Base-by-base conservation (phyloP, 2,113 vertebrate species). In the Ibidorhyncha struthersii region DNA sequence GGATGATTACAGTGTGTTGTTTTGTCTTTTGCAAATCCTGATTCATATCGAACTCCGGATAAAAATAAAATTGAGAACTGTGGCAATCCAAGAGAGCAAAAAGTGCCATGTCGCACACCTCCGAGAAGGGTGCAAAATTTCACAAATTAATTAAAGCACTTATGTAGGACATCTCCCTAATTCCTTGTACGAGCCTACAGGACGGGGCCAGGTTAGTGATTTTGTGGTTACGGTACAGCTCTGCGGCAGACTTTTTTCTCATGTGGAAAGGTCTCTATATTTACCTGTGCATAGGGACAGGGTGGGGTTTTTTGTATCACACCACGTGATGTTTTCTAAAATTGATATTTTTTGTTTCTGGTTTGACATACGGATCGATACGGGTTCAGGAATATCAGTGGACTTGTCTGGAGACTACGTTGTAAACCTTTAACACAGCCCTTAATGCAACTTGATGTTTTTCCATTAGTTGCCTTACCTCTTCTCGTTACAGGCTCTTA, bases 21-120 rank as follows among this genome's bases (percentile, higher is more conserved):
- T 95, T 96, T 98, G 93, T 97, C 95, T 97, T 97, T 63, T 95
- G 82, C 77, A 85, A 90, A 97, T 90, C 89, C 96, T 96, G 87
- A 95, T 95, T 97, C 67, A 79, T 92, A 95, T 97, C 29, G 11
- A 96, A 87, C 93, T 84, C 65, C 4, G 86, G 78, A 95, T 97
- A 96, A 93, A 97, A 97, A 89, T 88, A 92, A 97, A 96, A 96
- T 63, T 53, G 82, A 95, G 91, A 86, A 86, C 19, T 32, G 89
- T 84, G 89, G 63, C 73, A 96, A 72, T 83, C 62, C 21, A 17
- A 63, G 66, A 77, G 95, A 82, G 93, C 86, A 67, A 38, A 6
- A 80, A 85, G 72, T 36, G 74, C 67, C 40, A 1, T 18, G 78
- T 53, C 14, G 10, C 89, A 61, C 14, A 18, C 88, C 90, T 78